These are phyloP conservation scores for Triplophysa bombifrons DNA, from an alignment of 2,797 vertebrate genomes.

Conservation along the genomic window DNA sequence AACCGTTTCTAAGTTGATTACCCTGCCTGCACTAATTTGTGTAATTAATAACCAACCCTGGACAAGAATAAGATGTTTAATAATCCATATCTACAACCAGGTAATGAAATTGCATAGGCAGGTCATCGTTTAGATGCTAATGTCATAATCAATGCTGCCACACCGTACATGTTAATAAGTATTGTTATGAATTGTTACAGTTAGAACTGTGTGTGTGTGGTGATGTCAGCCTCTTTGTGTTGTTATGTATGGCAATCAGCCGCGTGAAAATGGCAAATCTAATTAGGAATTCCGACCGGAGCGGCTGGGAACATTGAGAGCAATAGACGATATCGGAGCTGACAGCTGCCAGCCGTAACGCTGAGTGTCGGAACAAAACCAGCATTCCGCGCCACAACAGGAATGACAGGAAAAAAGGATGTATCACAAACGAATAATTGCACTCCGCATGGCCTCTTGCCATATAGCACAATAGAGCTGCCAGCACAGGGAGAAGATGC, in stretches of 20 bases:
- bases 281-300: constrained; percentile 89
- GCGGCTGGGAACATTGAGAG: constrained; percentile 74
- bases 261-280: constrained; percentile 92
- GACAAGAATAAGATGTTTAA: constrained; percentile 89
- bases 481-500: constrained; percentile 80
- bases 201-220: constrained; percentile 54
- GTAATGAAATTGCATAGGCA: constrained; percentile 81
- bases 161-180: constrained; percentile 91
- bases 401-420: constrained; percentile 78
- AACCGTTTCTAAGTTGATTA: constrained; percentile 95
- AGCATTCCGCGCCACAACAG: constrained; percentile 72
- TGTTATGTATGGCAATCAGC: constrained; percentile 88
- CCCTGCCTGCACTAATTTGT: constrained; percentile 91
- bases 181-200: constrained; percentile 97
- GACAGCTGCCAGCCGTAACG: constrained; percentile 89
- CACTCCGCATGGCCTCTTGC: constrained; percentile 77
- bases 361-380: constrained; percentile 78
- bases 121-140: constrained; percentile 88
- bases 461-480: constrained; percentile 80
- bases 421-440: constrained; percentile 85
- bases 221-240: constrained; percentile 85
- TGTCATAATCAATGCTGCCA: constrained; percentile 90
- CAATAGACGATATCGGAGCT: constrained; percentile 77
- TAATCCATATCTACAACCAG: constrained; percentile 85
- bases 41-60: constrained; percentile 90